phyloP scores from a whole-genome alignment of 1,140 invertebrate genomes.

The Octopus sinensis region DNA sequence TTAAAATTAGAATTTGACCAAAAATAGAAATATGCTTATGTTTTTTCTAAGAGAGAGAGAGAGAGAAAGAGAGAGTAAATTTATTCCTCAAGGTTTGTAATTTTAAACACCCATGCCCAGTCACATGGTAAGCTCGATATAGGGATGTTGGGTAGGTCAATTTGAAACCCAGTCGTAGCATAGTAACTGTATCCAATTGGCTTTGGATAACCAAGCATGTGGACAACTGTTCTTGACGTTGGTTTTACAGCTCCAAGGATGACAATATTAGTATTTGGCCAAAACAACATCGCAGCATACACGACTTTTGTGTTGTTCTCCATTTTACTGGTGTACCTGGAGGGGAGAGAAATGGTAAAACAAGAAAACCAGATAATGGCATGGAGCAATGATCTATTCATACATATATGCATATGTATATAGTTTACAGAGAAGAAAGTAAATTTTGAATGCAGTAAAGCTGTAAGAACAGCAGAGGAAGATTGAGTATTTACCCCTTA shows the following conservation, averaged over 20 bases:
- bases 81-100: slow-evolving; percentile 24
- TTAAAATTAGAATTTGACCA: too few relatives aligned
- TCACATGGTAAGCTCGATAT: slow-evolving; percentile 34
- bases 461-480: too few relatives aligned
- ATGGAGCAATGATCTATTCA: too few relatives aligned
- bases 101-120: slow-evolving; percentile 44
- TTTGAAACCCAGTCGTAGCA: slow-evolving; percentile 25
- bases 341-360: slow-evolving; percentile 56
- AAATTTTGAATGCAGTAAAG: too few relatives aligned
- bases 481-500: too few relatives aligned
- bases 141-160: slow-evolving; percentile 35
- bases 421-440: too few relatives aligned
- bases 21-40: too few relatives aligned
- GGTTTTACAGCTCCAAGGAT: slow-evolving; percentile 56
- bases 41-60: too few relatives aligned
- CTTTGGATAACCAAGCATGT: slow-evolving; percentile 41
- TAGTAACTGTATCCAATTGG: slow-evolving; percentile 19
- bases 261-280: slow-evolving; percentile 65
- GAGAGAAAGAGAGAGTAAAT: not conserved
- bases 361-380: not conserved
- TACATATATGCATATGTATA: too few relatives aligned
- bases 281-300: slow-evolving; percentile 68
- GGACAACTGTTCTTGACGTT: slow-evolving; percentile 31
- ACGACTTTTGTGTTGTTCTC: slow-evolving; percentile 56
- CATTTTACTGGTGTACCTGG: slow-evolving; percentile 59